Percentiles rank a stretch among this genome's conserved stretches.
phyloP scores from a whole-genome alignment of 2,113 vertebrate genomes.

The Aegypius monachus region DNA sequence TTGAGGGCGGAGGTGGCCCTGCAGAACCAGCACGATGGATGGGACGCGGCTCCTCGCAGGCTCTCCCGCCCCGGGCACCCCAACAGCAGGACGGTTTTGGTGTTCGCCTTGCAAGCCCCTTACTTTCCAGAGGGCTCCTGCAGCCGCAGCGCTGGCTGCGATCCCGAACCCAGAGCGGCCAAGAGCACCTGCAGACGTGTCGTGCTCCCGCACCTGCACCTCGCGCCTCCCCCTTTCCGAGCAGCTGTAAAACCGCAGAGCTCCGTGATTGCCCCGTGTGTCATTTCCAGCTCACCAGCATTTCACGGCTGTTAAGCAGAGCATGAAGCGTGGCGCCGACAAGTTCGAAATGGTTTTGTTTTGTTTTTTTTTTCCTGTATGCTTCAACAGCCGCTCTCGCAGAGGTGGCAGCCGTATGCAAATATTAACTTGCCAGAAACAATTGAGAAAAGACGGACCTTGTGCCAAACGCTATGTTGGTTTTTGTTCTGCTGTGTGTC shows the following conservation, averaged over 20 bases:
- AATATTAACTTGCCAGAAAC: neutral
- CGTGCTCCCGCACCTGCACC: rapidly evolving
- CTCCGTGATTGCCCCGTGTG: neutral
- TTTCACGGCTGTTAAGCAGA: neutral
- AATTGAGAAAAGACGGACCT: neutral
- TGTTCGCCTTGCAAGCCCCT: neutral
- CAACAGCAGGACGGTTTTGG: too few species aligned
- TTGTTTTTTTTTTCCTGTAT: neutral
- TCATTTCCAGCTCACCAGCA: neutral
- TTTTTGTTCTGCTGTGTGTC: neutral
- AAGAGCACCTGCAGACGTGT: rapidly evolving
- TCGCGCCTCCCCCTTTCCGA: rapidly evolving
- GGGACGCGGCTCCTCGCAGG: neutral
- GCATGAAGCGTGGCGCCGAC: neutral
- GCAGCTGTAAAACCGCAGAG: neutral
- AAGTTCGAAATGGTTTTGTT: neutral
- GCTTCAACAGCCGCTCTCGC: neutral
- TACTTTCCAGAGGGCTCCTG: neutral
- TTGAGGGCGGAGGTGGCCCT: neutral
- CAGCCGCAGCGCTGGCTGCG: rapidly evolving
- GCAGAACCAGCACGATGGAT: neutral
- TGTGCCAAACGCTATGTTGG: neutral
- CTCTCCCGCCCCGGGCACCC: rapidly evolving
- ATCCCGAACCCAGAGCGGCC: rapidly evolving
- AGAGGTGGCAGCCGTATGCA: neutral